Percentiles rank a stretch among this genome's conserved stretches.
Conservation (phyloP, 1,140 invertebrate species). For the Conus ventricosus region DNA sequence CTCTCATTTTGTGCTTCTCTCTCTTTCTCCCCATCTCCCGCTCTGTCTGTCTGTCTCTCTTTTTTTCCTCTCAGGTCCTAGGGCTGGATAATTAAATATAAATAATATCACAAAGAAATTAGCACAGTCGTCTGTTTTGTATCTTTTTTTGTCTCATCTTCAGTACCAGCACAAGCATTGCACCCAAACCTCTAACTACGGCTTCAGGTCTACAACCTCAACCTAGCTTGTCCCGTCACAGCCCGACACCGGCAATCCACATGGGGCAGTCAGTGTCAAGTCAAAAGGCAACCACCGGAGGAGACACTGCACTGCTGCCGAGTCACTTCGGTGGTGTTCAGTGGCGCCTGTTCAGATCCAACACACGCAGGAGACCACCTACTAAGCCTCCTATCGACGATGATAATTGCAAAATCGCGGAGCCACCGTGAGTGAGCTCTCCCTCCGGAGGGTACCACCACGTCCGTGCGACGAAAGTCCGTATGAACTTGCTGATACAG, state of each 20-base stretch:
- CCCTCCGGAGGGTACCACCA: neutral
- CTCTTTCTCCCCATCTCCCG: neutral
- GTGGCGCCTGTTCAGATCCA: neutral
- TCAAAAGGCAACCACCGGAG: no score
- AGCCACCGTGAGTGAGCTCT: neutral
- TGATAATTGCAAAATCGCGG: neutral
- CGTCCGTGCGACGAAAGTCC: neutral
- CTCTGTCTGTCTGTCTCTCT: conserved; percentile 13
- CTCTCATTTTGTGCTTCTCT: neutral
- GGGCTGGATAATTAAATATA: no score
- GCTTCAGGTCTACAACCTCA: neutral
- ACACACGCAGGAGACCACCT: neutral
- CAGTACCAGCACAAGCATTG: neutral
- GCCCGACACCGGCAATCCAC: no score
- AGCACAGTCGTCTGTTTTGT: neutral
- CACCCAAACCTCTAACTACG: neutral
- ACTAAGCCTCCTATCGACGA: neutral
- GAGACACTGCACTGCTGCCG: no score
- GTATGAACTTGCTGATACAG: no score
- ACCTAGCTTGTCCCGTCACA: neutral
- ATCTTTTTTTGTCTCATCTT: conserved; percentile 7
- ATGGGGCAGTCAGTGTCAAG: no score
- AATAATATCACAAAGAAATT: no score
- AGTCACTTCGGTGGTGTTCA: neutral
- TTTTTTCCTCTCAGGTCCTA: neutral